Percentiles rank a stretch among this genome's conserved stretches.
Conservation (phyloP, 2,113 vertebrate genomes). For the Ophthalmolycus amberensis region DNA sequence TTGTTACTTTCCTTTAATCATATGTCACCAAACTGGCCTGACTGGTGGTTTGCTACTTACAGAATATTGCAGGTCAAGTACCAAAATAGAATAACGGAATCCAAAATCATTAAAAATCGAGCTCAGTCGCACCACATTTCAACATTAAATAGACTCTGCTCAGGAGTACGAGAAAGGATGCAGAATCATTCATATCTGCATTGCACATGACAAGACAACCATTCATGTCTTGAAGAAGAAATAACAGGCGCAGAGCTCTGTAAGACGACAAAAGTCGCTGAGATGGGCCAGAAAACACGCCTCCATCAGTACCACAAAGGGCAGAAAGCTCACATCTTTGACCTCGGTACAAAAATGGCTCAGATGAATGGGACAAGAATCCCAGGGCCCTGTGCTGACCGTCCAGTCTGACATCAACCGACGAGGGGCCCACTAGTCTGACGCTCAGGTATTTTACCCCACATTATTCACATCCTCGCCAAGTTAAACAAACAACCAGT, state of each 20-base stretch:
- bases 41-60: slow-evolving; percentile 32
- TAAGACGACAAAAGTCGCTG: slow-evolving; percentile 11
- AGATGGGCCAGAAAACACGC: slow-evolving; percentile 21
- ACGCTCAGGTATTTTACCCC: slow-evolving; percentile 78
- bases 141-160: slow-evolving; percentile 5
- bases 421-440: slow-evolving; percentile 44
- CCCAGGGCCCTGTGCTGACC: slow-evolving; percentile 74
- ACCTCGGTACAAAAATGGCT: slow-evolving; percentile 81
- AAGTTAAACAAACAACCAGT: slow-evolving; percentile 78
- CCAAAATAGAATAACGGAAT: background rate
- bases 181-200: slow-evolving; percentile 14
- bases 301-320: slow-evolving; percentile 5
- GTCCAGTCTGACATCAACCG: slow-evolving; percentile 67
- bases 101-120: background rate
- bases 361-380: slow-evolving; percentile 84
- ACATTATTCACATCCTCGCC: slow-evolving; percentile 66
- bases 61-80: slow-evolving; percentile 34
- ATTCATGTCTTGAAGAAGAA: background rate
- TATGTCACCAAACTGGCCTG: slow-evolving; percentile 26
- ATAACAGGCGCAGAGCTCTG: slow-evolving; percentile 18
- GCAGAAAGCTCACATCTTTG: slow-evolving; percentile 25
- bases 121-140: slow-evolving; percentile 9
- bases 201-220: slow-evolving; percentile 24
- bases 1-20: slow-evolving; percentile 28
- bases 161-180: background rate